Conservation (phyloP, 2,888 invertebrate species). For the Stegana nigrithorax region DNA sequence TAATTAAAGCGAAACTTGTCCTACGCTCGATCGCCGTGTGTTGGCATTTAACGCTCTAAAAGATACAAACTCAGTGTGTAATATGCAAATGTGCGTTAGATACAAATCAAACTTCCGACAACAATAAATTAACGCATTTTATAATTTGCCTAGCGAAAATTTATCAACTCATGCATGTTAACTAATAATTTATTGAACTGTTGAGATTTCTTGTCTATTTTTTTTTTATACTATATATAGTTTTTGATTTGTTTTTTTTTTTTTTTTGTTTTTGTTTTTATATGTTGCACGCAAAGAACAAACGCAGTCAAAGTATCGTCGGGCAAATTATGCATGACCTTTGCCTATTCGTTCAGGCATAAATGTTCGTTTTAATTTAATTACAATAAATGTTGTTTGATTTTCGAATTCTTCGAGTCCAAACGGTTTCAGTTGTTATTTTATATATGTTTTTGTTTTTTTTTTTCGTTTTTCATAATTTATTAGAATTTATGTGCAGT, state of each 20-base stretch:
- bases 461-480: not conserved
- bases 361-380: conserved; percentile 6
- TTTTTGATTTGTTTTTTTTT: not conserved
- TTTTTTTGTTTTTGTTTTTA: too few species aligned
- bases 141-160: conserved; percentile 5
- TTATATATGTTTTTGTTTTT: not conserved
- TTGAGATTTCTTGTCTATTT: too few species aligned
- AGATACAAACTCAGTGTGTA: not conserved
- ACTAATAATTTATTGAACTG: too few species aligned
- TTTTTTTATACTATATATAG: too few species aligned
- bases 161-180: too few species aligned
- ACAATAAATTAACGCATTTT: not conserved
- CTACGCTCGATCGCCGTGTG: too few species aligned
- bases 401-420: too few species aligned
- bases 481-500: conserved; percentile 4
- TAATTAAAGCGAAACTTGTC: not conserved
- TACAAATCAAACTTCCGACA: conserved; percentile 10
- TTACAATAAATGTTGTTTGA: conserved; percentile 7
- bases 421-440: too few species aligned
- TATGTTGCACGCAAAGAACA: too few species aligned
- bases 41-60: not conserved
- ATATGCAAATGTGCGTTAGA: not conserved
- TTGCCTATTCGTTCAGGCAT: not conserved
- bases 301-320: too few species aligned
- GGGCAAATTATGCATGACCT: not conserved